These are phyloP conservation scores for Carcharodon carcharias DNA, from an alignment of 2,797 vertebrate species.

Conservation along the genomic window DNA sequence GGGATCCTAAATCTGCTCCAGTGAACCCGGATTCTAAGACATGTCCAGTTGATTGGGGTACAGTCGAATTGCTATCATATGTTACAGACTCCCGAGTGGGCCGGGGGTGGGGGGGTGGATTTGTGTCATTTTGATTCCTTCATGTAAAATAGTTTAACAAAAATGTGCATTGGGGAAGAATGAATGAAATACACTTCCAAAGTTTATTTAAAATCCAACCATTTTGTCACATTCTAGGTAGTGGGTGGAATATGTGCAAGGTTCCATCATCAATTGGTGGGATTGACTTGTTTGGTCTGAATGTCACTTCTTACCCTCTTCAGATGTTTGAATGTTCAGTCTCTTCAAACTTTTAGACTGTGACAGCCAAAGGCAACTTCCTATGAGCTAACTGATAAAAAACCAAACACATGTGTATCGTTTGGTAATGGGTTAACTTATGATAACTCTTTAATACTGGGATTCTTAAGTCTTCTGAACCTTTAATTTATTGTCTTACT, in stretches of 20 bases:
- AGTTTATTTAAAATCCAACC: background rate
- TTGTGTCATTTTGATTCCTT: background rate
- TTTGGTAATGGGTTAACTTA: too few species aligned
- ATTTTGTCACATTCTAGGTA: background rate
- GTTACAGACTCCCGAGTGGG: background rate
- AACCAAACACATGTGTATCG: background rate
- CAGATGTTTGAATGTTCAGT: background rate
- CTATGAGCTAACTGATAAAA: background rate
- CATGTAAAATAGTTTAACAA: background rate
- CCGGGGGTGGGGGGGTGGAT: background rate
- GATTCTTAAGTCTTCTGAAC: background rate
- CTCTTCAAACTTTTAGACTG: background rate
- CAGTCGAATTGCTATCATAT: background rate
- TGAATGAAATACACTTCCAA: background rate
- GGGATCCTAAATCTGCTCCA: background rate
- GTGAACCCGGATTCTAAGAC: background rate
- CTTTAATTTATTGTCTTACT: conserved; percentile 10
- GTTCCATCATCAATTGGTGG: background rate
- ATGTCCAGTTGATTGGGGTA: background rate
- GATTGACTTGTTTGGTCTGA: background rate
- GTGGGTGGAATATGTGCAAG: background rate
- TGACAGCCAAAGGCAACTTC: background rate
- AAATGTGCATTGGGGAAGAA: background rate
- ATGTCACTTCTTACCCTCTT: background rate
- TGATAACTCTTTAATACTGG: background rate